phyloP scores from a whole-genome alignment of 2,113 vertebrate species.

The Nycticryphes semicollaris region DNA sequence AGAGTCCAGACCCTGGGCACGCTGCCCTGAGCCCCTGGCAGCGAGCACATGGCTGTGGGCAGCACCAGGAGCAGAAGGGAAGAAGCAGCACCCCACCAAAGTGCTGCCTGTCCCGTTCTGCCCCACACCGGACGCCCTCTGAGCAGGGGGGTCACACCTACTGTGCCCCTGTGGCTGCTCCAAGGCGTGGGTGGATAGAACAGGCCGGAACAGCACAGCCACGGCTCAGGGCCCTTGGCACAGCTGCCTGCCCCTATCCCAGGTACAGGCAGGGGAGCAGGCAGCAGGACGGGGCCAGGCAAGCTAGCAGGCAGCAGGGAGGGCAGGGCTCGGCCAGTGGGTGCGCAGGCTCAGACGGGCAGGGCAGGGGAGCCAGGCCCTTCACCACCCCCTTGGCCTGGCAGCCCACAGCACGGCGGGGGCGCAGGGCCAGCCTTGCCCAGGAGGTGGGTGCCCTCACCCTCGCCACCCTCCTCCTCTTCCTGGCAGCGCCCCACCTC shows the following conservation, averaged over 20 bases:
- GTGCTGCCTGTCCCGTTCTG: neutral
- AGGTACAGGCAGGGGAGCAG: neutral
- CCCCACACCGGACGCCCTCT: neutral
- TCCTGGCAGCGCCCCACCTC: slow-evolving; percentile 79
- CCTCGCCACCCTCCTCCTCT: slow-evolving; percentile 6
- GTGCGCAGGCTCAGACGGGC: neutral
- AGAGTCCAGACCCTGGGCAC: neutral
- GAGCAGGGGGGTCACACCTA: neutral
- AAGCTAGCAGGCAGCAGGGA: neutral
- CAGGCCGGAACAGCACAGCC: neutral
- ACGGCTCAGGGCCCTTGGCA: neutral
- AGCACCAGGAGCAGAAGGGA: neutral
- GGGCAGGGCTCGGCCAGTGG: too few species aligned
- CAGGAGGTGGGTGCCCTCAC: slow-evolving; percentile 23
- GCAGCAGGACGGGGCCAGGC: neutral
- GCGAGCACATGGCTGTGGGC: neutral
- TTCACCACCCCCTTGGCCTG: rapidly evolving
- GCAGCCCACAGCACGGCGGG: neutral
- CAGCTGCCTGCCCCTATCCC: neutral
- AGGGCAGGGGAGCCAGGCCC: neutral
- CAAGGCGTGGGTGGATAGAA: neutral
- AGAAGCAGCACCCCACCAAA: neutral
- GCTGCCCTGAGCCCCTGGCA: neutral
- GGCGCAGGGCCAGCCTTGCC: neutral
- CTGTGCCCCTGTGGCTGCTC: neutral